Conservation (phyloP, 2,797 vertebrate genomes). For the Tragelaphus oryx region DNA sequence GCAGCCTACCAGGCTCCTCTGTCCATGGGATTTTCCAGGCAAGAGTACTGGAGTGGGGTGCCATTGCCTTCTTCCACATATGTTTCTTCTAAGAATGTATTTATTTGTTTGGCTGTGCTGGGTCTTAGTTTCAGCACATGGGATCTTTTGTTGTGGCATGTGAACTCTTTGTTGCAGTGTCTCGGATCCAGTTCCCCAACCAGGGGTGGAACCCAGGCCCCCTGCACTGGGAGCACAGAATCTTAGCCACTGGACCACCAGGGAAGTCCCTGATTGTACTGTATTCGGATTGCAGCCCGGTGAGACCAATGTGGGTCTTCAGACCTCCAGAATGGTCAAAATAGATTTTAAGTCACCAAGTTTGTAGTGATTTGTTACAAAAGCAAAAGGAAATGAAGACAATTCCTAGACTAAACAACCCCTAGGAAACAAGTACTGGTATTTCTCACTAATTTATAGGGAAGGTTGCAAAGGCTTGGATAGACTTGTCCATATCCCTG, state of each 20-base stretch:
- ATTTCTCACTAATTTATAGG: background rate
- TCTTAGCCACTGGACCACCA: background rate
- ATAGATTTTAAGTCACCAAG: background rate
- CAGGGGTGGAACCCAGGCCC: background rate
- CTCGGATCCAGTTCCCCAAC: background rate
- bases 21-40: too few relatives aligned
- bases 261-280: background rate
- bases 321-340: background rate
- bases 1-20: too few relatives aligned
- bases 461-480: background rate
- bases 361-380: background rate
- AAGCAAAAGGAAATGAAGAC: background rate
- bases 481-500: background rate
- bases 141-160: background rate
- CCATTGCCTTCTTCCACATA: background rate
- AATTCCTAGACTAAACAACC: background rate
- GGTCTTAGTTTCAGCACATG: background rate
- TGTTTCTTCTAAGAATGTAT: background rate
- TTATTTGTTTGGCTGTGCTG: background rate
- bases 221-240: background rate
- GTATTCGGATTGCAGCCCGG: background rate
- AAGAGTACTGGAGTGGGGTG: too few relatives aligned
- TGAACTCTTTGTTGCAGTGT: background rate
- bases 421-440: background rate
- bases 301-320: background rate